Evolutionary conservation across 64 coral and sea anemone genomes (phyloP).

Genomic region (Astreopora myriophthalma): DNA sequence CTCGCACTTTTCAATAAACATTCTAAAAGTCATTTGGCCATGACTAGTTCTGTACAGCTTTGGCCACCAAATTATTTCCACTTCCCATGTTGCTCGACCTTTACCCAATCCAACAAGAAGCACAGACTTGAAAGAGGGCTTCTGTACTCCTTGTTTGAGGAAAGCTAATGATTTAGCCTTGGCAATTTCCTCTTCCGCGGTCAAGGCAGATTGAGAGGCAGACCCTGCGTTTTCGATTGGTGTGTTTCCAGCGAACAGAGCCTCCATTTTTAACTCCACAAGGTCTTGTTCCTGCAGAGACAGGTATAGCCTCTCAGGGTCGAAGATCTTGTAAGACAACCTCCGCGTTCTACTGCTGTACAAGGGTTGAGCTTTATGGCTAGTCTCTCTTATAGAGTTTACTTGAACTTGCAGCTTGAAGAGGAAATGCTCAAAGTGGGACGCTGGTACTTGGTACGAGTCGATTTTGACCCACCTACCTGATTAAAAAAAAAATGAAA

Average conservation of each 20-base stretch:
- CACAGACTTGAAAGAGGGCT: slow-evolving; percentile 9
- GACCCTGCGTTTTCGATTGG: not conserved
- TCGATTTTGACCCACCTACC: slow-evolving; percentile 9
- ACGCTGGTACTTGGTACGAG: not conserved
- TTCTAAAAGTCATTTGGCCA: not conserved
- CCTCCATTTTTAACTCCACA: not conserved
- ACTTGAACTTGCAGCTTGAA: not conserved
- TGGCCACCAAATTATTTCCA: slow-evolving; percentile 40
- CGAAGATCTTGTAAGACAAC: not conserved
- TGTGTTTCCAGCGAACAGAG: not conserved
- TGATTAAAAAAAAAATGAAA: not conserved
- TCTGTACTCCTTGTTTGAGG: not conserved
- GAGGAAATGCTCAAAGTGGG: not conserved
- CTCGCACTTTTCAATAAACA: not conserved
- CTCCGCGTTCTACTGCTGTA: not conserved
- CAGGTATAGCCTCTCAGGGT: not conserved
- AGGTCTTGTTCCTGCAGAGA: not conserved
- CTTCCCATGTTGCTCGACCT: slow-evolving; percentile 9
- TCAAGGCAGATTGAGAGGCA: not conserved
- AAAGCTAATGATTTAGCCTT: not conserved
- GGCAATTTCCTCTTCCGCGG: not conserved
- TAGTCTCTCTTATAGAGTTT: not conserved
- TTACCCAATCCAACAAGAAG: not conserved
- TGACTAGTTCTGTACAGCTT: not conserved
- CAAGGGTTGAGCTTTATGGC: not conserved